Percentiles rank a stretch among this genome's conserved stretches.
Conservation (phyloP, 2,797 vertebrate genomes). For the Gallinago nigripennis region DNA sequence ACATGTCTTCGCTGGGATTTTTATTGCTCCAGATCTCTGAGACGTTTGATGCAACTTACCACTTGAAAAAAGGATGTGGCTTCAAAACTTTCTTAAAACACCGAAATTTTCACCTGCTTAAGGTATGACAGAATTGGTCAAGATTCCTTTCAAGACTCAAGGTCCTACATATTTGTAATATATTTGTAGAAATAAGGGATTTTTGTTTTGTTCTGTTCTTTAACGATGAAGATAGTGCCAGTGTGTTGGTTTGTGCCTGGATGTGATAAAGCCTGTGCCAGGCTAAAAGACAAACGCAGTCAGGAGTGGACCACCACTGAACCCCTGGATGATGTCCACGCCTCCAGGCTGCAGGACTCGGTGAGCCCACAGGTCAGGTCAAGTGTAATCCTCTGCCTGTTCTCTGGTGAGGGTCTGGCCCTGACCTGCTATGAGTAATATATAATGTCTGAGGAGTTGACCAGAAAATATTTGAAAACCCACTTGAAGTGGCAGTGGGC, state of each 20-base stretch:
- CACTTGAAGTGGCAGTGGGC: neutral
- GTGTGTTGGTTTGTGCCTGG: neutral
- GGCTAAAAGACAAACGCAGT: neutral
- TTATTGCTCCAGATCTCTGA: neutral
- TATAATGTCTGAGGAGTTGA: neutral
- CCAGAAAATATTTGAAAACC: neutral
- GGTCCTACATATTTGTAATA: neutral
- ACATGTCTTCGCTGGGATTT: neutral
- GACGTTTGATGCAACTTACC: neutral
- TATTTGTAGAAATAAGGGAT: neutral
- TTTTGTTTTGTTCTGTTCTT: neutral
- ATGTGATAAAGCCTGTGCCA: neutral
- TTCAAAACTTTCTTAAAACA: neutral
- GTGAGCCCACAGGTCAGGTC: neutral
- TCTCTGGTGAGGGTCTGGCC: neutral
- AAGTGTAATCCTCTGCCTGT: neutral
- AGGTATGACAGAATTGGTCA: neutral
- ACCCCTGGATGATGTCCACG: accelerated
- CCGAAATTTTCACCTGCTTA: neutral
- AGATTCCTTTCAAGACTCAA: neutral
- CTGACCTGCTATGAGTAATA: neutral
- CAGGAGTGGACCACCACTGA: accelerated
- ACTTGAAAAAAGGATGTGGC: neutral
- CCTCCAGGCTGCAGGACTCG: neutral
- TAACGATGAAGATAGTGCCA: neutral